Conservation (phyloP, 1,140 invertebrate genomes). For the Tenebrio molitor region DNA sequence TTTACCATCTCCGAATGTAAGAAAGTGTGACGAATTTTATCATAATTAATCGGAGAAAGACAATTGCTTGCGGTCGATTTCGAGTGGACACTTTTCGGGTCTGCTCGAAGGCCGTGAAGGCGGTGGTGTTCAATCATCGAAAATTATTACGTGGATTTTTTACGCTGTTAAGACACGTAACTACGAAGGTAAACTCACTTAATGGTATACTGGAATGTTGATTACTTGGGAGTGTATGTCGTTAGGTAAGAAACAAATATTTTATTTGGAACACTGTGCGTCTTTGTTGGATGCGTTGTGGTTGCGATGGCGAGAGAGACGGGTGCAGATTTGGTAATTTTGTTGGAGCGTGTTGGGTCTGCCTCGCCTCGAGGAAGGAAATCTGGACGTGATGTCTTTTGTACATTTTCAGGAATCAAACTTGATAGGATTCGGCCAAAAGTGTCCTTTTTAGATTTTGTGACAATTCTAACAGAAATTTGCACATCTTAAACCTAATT, state of each 20-base stretch:
- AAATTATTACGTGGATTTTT: slow-evolving; percentile 19
- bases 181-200: slow-evolving; percentile 36
- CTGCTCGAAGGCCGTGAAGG: no score
- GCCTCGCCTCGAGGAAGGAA: slow-evolving; percentile 18
- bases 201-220: slow-evolving; percentile 41
- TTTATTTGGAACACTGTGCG: background rate
- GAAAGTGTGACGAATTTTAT: slow-evolving; percentile 18
- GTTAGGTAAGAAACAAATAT: slow-evolving; percentile 31
- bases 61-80: no score
- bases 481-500: no score
- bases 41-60: no score
- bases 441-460: no score
- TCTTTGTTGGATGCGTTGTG: background rate
- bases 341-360: slow-evolving; percentile 1
- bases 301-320: background rate
- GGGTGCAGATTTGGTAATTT: slow-evolving; percentile 14
- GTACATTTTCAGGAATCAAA: no score
- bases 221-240: slow-evolving; percentile 40
- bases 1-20: background rate
- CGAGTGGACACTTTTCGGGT: no score
- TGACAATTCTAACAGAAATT: no score
- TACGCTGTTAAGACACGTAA: slow-evolving; percentile 13
- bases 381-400: slow-evolving; percentile 13
- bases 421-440: no score
- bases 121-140: background rate